Percentiles rank a stretch among this genome's conserved stretches.
These are phyloP conservation scores for Recurvirostra avosetta DNA, from an alignment of 2,113 vertebrate genomes.

Conservation along the genomic window DNA sequence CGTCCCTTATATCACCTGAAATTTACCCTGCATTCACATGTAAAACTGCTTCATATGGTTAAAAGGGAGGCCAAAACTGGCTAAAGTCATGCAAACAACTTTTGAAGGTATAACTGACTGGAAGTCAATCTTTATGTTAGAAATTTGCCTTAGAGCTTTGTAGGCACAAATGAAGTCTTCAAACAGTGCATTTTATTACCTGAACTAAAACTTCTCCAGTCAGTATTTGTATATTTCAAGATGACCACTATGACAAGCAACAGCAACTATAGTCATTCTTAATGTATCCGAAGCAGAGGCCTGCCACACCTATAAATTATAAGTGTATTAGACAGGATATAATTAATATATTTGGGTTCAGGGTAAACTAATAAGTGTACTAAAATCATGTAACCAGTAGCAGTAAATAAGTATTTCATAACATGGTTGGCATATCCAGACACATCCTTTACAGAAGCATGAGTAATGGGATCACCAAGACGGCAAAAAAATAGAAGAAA, in stretches of 20 bases:
- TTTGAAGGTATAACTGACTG: neutral
- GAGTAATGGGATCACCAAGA: neutral
- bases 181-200: rapidly evolving
- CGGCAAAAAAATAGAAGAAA: neutral
- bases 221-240: neutral
- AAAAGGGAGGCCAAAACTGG: neutral
- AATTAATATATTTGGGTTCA: neutral
- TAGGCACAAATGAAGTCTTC: neutral
- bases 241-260: neutral
- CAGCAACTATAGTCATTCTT: neutral
- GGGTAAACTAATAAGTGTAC: neutral
- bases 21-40: neutral
- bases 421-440: neutral
- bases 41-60: neutral
- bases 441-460: neutral
- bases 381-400: neutral
- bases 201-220: neutral
- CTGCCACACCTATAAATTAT: neutral
- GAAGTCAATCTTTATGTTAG: neutral
- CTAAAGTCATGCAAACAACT: neutral
- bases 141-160: neutral
- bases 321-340: neutral
- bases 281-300: neutral
- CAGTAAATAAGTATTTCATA: neutral
- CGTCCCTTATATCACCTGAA: neutral